These are phyloP conservation scores for Suncus etruscus DNA, from an alignment of 2,113 vertebrate genomes.

Conservation along the genomic window DNA sequence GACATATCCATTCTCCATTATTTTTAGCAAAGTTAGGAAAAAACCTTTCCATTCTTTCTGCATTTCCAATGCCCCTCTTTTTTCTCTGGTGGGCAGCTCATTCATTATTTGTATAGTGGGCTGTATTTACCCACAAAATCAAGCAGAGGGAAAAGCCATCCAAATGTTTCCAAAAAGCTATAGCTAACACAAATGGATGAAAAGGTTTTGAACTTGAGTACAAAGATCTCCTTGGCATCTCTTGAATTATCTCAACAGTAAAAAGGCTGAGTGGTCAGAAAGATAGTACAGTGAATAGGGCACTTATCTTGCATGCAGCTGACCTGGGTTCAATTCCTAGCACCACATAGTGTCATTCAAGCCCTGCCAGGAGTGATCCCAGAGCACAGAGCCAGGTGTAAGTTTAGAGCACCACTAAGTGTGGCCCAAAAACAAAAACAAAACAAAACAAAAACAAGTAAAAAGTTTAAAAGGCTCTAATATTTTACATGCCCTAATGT, in stretches of 20 bases:
- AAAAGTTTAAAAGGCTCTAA: not conserved
- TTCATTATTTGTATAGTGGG: not conserved
- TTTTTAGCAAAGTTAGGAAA: slow-evolving; percentile 5
- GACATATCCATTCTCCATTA: not conserved
- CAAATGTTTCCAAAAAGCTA: not conserved
- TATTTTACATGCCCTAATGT: not conserved
- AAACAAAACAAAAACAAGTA: too few relatives aligned
- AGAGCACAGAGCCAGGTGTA: too few relatives aligned
- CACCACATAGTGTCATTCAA: too few relatives aligned
- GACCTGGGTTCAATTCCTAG: too few relatives aligned
- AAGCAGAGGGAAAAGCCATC: slow-evolving; percentile 39
- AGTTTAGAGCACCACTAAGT: too few relatives aligned
- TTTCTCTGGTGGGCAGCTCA: not conserved
- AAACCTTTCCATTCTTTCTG: not conserved
- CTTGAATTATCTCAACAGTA: not conserved
- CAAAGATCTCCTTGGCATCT: not conserved
- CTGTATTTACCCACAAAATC: slow-evolving; percentile 12
- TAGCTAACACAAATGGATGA: slow-evolving; percentile 12
- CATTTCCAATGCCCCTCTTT: slow-evolving; percentile 29
- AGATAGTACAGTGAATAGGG: too few relatives aligned
- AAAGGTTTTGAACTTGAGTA: not conserved
- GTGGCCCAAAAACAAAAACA: too few relatives aligned
- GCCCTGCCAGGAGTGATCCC: too few relatives aligned
- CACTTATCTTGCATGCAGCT: too few relatives aligned
- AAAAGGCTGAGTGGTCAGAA: not conserved